Percentiles rank a stretch among this genome's conserved stretches.
Evolutionary conservation across 2,888 invertebrate species (phyloP).

Genomic region (Drosophila gaucha): DNA sequence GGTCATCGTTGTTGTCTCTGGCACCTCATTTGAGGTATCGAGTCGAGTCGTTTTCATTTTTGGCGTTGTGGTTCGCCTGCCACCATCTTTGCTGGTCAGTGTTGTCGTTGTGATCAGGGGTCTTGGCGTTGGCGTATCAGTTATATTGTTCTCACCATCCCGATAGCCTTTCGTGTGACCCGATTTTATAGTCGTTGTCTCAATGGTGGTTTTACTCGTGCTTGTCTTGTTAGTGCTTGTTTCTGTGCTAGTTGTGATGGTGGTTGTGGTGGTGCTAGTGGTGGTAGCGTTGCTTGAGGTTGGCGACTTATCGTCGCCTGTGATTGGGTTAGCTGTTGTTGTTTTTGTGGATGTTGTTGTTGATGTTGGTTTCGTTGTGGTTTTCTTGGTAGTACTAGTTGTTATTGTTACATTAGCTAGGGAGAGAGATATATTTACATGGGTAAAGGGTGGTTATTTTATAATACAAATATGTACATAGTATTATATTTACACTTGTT

Average conservation of each 20-base stretch:
- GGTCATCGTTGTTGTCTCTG: conserved; percentile 61
- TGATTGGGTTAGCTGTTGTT: conserved; percentile 63
- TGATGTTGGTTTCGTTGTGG: conserved; percentile 66
- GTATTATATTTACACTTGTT: conserved; percentile 73
- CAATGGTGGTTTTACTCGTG: conserved; percentile 52
- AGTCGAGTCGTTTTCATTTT: conserved; percentile 83
- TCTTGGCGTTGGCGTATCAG: conserved; percentile 71
- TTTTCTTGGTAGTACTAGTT: conserved; percentile 80
- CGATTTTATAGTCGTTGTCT: conserved; percentile 74
- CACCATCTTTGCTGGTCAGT: conserved; percentile 54
- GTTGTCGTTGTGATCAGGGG: conserved; percentile 59
- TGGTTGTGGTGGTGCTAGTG: conserved; percentile 67
- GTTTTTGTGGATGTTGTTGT: conserved; percentile 43
- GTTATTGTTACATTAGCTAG: conserved; percentile 84
- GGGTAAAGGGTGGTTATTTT: conserved; percentile 78
- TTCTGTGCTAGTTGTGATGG: conserved; percentile 74
- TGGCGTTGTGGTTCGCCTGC: conserved; percentile 69
- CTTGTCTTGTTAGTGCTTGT: conserved; percentile 73
- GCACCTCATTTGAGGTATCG: conserved; percentile 82
- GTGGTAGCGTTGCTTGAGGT: conserved; percentile 63
- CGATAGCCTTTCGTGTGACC: conserved; percentile 83
- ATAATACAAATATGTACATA: conserved; percentile 68
- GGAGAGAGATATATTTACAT: conserved; percentile 83
- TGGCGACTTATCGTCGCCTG: conserved; percentile 31
- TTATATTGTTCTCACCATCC: conserved; percentile 84